Evolutionary conservation across 1,140 invertebrate species (phyloP).

Genomic region (Drosophila nigromelanica): DNA sequence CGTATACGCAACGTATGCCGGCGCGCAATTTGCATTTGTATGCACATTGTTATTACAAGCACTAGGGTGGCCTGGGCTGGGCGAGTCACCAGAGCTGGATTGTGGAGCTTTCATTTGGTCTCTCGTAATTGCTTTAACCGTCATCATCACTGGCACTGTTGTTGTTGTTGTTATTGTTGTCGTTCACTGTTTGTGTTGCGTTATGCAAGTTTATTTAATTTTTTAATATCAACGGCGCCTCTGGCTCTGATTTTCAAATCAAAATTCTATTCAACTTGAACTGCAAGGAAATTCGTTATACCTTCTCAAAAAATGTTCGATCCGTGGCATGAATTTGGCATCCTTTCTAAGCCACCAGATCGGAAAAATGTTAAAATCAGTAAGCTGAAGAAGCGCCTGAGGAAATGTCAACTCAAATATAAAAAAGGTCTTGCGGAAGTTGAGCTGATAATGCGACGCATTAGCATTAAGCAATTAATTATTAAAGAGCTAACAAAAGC

Average conservation of each 20-base stretch:
- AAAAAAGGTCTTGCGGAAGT: conserved; percentile 1
- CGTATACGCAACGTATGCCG: conserved; percentile 76
- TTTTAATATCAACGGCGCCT: conserved; percentile 18
- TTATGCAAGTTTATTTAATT: conserved; percentile 58
- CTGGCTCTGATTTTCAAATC: conserved; percentile 60
- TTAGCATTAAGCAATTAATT: conserved; percentile 33
- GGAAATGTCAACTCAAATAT: not conserved
- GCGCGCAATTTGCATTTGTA: conserved; percentile 76
- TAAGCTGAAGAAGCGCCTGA: conserved; percentile 17
- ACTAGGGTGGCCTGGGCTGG: conserved; percentile 13
- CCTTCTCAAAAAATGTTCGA: conserved; percentile 30
- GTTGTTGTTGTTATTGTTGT: conserved; percentile 28
- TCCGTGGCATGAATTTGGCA: conserved; percentile 40
- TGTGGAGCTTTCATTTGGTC: conserved; percentile 43
- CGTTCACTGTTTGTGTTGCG: conserved; percentile 17
- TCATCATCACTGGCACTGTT: conserved; percentile 61
- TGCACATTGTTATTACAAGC: conserved; percentile 70
- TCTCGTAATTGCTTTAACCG: conserved; percentile 75
- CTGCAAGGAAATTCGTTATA: conserved; percentile 18
- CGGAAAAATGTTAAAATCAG: not conserved
- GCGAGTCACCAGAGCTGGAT: not conserved
- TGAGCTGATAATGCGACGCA: conserved; percentile 5
- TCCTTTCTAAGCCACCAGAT: not conserved
- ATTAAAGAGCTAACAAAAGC: conserved; percentile 25
- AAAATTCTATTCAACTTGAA: conserved; percentile 42